Evolutionary conservation across 2,113 vertebrate genomes (phyloP), one percentile per base, ranked within the genome.

Genomic region (Pteronura brasiliensis): DNA sequence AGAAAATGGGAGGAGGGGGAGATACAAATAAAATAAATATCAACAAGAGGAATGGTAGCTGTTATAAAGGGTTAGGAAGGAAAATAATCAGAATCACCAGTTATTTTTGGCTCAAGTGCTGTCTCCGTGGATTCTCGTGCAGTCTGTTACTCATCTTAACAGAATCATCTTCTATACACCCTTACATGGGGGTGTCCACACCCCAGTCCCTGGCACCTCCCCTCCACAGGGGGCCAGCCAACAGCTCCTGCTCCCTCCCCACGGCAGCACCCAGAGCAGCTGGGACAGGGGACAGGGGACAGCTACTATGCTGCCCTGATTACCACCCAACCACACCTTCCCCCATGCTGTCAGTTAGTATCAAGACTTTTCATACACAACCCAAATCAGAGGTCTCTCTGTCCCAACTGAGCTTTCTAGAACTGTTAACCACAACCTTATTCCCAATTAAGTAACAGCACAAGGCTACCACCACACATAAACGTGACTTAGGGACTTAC

Each of bases 241-340:
- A 14, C 39, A 55, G 23, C 7, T 2, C 81, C 39, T n/a, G 15
- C 12, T 57, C 25, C 31, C 15, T 7, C 79, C 23, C 83, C 34
- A 13, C 0, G 9, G 34, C 7, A 76, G 11, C 0, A 13, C 25
- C 31, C 86, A 42, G 27, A 7, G 4, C 59, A 57, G 72, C 36
- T 57, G 47, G 5, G 23, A 65, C 63, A 31, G 63, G 61, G 63
- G 63, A 47, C 25, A 44, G 44, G 44, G 42, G 1, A 44, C 44
- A 25, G 67, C 31, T 3, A 0, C 1, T 4, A 1, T 0, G 5
- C n/a, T 23, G n/a, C 34, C 57, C 42, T 31, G 36, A 15, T 39
- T 7, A 69, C 36, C 80, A 61, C 31, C 65, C 81, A 42, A 42
- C n/a, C 52, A 42, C 15, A 52, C 39, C 39, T 42, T 34, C 9